Percentiles rank a stretch among this genome's conserved stretches.
These are phyloP conservation scores for Polydrusus pterygomalis DNA, from an alignment of 2,888 invertebrate genomes.

Conservation along the genomic window DNA sequence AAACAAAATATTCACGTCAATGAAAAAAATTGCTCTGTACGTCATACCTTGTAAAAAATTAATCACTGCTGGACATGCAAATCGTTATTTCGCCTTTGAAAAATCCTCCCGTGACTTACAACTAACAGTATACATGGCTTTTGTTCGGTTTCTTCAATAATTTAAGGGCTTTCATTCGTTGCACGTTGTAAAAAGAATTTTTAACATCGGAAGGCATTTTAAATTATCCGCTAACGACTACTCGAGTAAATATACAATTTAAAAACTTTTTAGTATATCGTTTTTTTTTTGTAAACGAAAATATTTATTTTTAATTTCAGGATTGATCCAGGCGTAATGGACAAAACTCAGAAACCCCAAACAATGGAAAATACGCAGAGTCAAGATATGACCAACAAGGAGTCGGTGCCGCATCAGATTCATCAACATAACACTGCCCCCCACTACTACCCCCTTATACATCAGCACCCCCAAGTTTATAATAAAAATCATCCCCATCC, in stretches of 20 bases:
- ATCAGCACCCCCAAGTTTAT: conserved; percentile 68
- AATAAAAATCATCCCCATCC: conserved; percentile 70
- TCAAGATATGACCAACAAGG: conserved; percentile 59
- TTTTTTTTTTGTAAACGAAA: conserved; percentile 12
- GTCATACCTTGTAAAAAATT: too few species aligned
- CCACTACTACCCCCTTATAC: conserved; percentile 59
- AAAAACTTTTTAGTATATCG: not conserved
- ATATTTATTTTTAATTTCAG: conserved; percentile 60
- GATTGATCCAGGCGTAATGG: conserved; percentile 70
- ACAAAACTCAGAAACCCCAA: conserved; percentile 68
- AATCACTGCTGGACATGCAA: not conserved
- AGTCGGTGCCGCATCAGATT: conserved; percentile 72
- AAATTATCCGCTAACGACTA: conserved; percentile 30
- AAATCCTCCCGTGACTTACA: not conserved
- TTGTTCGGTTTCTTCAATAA: conserved; percentile 16
- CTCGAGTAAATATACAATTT: not conserved
- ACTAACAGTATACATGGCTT: conserved; percentile 11
- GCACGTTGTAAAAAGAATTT: conserved; percentile 5
- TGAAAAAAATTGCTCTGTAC: too few species aligned
- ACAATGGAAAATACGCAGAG: conserved; percentile 63
- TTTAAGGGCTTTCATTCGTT: conserved; percentile 13
- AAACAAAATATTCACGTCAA: too few species aligned
- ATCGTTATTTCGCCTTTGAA: not conserved
- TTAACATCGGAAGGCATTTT: conserved; percentile 16
- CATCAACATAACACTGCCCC: conserved; percentile 74